Percentiles rank a stretch among this genome's conserved stretches.
phyloP scores from a whole-genome alignment of 64 coral and sea anemone species.

The Platygyra sinensis region DNA sequence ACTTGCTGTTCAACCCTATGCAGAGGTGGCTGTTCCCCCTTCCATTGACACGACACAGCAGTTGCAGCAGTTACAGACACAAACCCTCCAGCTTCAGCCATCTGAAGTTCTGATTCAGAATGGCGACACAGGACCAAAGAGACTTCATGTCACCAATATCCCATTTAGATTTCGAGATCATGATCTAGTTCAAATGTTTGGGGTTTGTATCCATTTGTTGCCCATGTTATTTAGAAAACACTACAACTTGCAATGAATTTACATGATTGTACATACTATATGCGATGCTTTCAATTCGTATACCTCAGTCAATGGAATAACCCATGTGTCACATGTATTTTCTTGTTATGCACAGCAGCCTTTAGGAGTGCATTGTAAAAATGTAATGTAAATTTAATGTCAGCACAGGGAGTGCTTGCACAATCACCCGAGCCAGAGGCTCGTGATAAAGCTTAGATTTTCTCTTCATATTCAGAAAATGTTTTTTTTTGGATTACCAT shows the following conservation, averaged over 20 bases:
- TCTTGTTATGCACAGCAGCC: too few relatives aligned
- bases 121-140: constrained; percentile 66
- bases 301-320: too few relatives aligned
- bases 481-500: too few relatives aligned
- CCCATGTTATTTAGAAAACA: not conserved
- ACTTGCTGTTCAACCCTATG: constrained; percentile 36
- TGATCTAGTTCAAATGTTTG: constrained; percentile 96
- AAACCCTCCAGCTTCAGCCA: constrained; percentile 22
- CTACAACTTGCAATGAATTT: not conserved
- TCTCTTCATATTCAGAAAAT: too few relatives aligned
- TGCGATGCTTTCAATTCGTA: too few relatives aligned
- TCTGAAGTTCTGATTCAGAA: constrained; percentile 11
- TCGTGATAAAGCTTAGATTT: too few relatives aligned
- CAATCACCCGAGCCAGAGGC: too few relatives aligned
- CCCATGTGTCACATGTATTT: too few relatives aligned
- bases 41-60: constrained; percentile 51
- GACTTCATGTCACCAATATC: constrained; percentile 95
- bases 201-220: constrained; percentile 49
- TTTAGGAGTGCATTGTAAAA: too few relatives aligned
- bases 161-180: constrained; percentile 96
- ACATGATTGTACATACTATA: too few relatives aligned
- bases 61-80: constrained; percentile 41
- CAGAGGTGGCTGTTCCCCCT: constrained; percentile 20
- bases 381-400: too few relatives aligned
- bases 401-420: too few relatives aligned